These are phyloP conservation scores for Epinotia bilunana DNA, from an alignment of 2,888 invertebrate species.

Conservation along the genomic window DNA sequence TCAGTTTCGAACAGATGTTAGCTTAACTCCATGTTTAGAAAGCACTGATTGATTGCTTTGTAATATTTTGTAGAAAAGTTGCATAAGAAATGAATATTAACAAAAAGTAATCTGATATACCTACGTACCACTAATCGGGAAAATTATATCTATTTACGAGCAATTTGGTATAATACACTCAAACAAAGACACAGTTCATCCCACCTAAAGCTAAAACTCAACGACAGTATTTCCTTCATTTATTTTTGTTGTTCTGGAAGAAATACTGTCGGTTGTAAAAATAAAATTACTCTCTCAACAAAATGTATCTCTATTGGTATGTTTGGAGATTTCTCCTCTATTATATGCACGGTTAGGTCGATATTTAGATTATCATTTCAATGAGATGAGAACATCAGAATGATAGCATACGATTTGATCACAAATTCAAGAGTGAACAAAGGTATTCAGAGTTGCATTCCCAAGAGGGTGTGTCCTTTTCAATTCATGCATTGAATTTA, in stretches of 20 bases:
- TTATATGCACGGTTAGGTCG: neutral
- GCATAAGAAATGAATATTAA: no score
- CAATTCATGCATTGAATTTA: slow-evolving; percentile 15
- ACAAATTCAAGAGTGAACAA: slow-evolving; percentile 38
- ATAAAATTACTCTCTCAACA: neutral
- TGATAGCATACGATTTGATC: slow-evolving; percentile 15
- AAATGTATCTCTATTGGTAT: neutral
- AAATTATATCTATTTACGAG: neutral
- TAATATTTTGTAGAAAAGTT: slow-evolving; percentile 1
- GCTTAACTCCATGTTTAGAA: neutral
- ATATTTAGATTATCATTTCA: neutral
- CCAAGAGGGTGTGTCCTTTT: slow-evolving; percentile 16
- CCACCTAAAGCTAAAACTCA: neutral
- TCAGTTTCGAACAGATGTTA: slow-evolving; percentile 4
- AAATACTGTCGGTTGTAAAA: slow-evolving; percentile 24
- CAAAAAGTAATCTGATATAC: no score
- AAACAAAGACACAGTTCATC: neutral
- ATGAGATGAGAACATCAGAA: neutral
- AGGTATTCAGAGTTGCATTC: slow-evolving; percentile 10
- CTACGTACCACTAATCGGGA: no score
- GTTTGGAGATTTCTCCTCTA: neutral
- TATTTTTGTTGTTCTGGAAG: slow-evolving; percentile 21
- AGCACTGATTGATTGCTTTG: slow-evolving; percentile 19
- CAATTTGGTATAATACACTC: neutral
- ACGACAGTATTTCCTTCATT: slow-evolving; percentile 4